Percentiles rank a stretch among this genome's conserved stretches.
These are phyloP conservation scores for Drosophila azteca DNA, from an alignment of 1,140 invertebrate species.

Conservation along the genomic window DNA sequence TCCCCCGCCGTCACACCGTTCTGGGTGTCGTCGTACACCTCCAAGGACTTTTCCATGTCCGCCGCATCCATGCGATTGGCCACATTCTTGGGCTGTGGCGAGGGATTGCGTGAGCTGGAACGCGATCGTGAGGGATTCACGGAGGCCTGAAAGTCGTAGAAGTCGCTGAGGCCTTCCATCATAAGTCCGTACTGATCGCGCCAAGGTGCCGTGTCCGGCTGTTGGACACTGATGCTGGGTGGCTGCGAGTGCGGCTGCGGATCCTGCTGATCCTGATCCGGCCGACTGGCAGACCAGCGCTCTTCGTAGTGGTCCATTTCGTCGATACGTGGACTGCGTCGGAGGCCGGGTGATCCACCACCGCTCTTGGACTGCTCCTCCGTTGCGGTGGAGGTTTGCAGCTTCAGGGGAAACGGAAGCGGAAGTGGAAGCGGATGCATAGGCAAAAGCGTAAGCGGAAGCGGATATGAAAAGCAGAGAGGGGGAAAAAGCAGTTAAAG, in stretches of 20 bases:
- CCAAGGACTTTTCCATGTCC: conserved; percentile 45
- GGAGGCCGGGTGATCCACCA: conserved; percentile 59
- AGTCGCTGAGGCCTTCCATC: conserved; percentile 79
- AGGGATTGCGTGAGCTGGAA: conserved; percentile 61
- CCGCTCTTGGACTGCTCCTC: conserved; percentile 61
- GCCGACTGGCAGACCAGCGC: conserved; percentile 59
- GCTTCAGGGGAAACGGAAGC: conserved; percentile 48
- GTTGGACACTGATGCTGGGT: conserved; percentile 53
- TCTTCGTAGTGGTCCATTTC: conserved; percentile 80
- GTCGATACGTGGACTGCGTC: conserved; percentile 78
- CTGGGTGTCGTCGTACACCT: conserved; percentile 69
- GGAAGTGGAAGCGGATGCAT: not conserved
- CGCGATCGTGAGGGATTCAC: conserved; percentile 74
- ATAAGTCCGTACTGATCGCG: conserved; percentile 72
- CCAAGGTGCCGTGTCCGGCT: conserved; percentile 72
- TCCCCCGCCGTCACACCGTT: conserved; percentile 43
- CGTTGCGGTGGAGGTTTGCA: conserved; percentile 64
- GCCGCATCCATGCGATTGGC: conserved; percentile 57
- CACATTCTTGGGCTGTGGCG: conserved; percentile 67
- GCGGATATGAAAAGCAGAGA: conserved; percentile 60
- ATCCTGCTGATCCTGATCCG: not conserved
- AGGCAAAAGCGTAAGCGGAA: conserved; percentile 5
- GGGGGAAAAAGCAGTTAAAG: conserved; percentile 60
- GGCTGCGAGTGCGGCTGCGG: not conserved
- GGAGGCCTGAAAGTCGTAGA: conserved; percentile 80